A percentile compares a stretch with the other conserved stretches of the same genome.
Evolutionary conservation across 2,888 invertebrate genomes (phyloP).

Genomic region (Podotricha telesiphe): DNA sequence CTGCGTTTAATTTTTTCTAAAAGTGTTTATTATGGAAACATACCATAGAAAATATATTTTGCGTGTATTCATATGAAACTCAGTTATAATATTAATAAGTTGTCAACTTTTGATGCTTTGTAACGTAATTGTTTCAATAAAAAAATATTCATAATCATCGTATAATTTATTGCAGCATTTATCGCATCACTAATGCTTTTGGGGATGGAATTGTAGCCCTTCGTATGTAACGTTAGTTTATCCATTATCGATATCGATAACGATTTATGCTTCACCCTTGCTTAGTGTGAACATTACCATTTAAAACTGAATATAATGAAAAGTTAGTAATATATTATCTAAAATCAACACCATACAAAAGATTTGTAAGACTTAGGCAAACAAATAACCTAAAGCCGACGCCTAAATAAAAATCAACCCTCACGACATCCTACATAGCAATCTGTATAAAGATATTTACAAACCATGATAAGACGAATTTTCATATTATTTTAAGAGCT

Average conservation of each 20-base stretch:
- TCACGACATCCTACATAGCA: neutral
- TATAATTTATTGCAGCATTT: too few species aligned
- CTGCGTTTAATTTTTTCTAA: too few species aligned
- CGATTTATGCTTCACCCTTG: too few species aligned
- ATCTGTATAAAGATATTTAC: slow-evolving; percentile 14
- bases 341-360: too few species aligned
- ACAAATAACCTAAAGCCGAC: slow-evolving; percentile 23
- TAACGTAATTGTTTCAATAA: neutral
- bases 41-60: neutral
- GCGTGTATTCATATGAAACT: neutral
- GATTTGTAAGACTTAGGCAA: slow-evolving; percentile 20
- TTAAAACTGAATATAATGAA: too few species aligned
- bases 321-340: too few species aligned
- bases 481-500: slow-evolving; percentile 54
- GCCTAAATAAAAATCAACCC: slow-evolving; percentile 16
- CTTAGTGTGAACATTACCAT: too few species aligned
- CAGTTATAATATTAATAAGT: neutral
- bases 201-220: too few species aligned
- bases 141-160: neutral
- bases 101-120: neutral
- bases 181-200: too few species aligned
- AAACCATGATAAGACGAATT: slow-evolving; percentile 42
- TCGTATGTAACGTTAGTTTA: too few species aligned
- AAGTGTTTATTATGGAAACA: too few species aligned
- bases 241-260: too few species aligned